phyloP scores from a whole-genome alignment of 2,888 invertebrate genomes.

The Congeria kusceri region DNA sequence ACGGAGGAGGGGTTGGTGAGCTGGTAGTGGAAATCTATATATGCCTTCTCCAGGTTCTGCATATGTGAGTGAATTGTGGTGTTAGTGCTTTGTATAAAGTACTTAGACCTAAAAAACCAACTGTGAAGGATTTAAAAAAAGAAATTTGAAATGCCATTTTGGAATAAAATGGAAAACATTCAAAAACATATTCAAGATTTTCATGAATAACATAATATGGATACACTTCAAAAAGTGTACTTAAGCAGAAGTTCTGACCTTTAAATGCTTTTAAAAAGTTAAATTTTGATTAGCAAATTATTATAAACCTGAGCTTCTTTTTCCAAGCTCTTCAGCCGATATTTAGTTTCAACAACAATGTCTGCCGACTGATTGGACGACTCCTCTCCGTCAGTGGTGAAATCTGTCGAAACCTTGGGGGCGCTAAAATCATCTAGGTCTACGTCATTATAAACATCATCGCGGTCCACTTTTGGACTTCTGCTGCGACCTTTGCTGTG shows the following conservation, averaged over 20 bases:
- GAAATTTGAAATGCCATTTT: no score
- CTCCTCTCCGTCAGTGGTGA: slow-evolving; percentile 74
- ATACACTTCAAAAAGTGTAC: no score
- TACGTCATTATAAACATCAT: slow-evolving; percentile 75
- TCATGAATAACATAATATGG: no score
- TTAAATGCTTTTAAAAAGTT: no score
- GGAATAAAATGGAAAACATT: no score
- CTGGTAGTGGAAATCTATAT: slow-evolving; percentile 78
- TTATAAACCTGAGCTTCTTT: slow-evolving; percentile 80
- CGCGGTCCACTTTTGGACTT: slow-evolving; percentile 43
- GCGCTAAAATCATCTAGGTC: slow-evolving; percentile 69
- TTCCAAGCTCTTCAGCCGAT: slow-evolving; percentile 80
- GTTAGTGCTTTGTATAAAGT: no score
- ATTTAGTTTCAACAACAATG: slow-evolving; percentile 81
- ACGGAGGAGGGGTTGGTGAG: slow-evolving; percentile 74
- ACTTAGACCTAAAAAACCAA: no score
- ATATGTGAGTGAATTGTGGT: no score
- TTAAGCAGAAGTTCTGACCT: no score
- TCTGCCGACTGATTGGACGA: slow-evolving; percentile 79
- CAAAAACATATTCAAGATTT: no score
- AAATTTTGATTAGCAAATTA: no score
- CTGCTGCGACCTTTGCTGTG: slow-evolving; percentile 48
- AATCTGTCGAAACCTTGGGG: slow-evolving; percentile 66
- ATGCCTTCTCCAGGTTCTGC: slow-evolving; percentile 78
- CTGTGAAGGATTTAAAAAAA: no score